A percentile compares a stretch with the other conserved stretches of the same genome.
Evolutionary conservation across 2,113 vertebrate species (phyloP).

Genomic region (Passer montanus): DNA sequence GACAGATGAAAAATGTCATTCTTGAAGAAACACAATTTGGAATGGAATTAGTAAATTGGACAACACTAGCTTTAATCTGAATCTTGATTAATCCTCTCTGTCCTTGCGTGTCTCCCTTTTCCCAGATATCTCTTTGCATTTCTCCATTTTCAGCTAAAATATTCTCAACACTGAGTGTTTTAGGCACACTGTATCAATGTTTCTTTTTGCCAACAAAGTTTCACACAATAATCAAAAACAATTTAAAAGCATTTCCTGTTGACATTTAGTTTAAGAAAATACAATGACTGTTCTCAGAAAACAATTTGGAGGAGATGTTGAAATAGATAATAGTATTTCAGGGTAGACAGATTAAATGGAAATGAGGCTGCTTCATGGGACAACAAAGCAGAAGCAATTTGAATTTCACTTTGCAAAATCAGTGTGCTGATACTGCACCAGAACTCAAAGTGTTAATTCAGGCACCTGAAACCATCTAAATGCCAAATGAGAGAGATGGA

Average conservation of each 20-base stretch:
- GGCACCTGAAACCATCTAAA: neutral
- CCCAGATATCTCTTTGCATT: neutral
- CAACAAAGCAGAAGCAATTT: neutral
- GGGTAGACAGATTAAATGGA: neutral
- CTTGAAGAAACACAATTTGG: neutral
- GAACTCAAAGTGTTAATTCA: neutral
- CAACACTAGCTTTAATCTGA: neutral
- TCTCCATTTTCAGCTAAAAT: neutral
- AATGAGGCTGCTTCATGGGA: neutral
- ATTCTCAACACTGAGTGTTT: neutral
- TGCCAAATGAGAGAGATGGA: neutral
- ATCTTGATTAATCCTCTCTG: neutral
- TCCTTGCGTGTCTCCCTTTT: neutral
- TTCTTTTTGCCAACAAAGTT: neutral
- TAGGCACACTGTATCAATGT: neutral
- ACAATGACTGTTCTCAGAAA: neutral
- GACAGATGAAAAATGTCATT: neutral
- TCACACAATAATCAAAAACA: neutral
- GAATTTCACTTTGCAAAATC: neutral
- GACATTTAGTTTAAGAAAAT: neutral
- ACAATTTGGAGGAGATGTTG: neutral
- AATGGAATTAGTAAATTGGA: neutral
- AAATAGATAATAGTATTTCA: neutral
- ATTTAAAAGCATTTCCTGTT: neutral
- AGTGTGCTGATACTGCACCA: neutral